phyloP scores from a whole-genome alignment of 1,140 invertebrate genomes.

The Cherax destructor region DNA sequence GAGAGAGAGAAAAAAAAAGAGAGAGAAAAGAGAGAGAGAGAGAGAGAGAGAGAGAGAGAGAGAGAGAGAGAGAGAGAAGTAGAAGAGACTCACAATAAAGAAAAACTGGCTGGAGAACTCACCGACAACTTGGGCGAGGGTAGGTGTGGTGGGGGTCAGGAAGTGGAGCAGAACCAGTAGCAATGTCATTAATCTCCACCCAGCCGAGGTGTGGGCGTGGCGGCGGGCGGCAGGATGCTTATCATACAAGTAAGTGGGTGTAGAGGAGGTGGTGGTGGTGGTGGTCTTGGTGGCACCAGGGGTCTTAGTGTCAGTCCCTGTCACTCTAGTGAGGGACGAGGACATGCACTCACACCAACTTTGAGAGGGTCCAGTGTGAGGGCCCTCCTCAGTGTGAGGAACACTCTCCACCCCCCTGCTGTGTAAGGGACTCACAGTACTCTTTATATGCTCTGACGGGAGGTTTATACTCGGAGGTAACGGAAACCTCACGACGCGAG shows the following conservation, averaged over 20 bases:
- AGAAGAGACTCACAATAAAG: neutral
- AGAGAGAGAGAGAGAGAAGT: too few species aligned
- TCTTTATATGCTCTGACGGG: too few species aligned
- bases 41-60: slow-evolving; percentile 3
- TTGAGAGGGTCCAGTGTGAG: neutral
- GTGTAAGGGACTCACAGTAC: too few species aligned
- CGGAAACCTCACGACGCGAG: too few species aligned
- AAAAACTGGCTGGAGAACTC: neutral
- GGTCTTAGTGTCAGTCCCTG: neutral
- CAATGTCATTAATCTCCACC: neutral
- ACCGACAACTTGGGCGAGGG: neutral
- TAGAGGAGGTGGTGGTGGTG: neutral
- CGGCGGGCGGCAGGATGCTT: neutral
- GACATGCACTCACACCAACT: neutral
- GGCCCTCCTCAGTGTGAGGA: too few species aligned
- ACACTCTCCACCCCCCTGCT: too few species aligned
- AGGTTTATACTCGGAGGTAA: too few species aligned
- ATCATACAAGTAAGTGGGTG: neutral
- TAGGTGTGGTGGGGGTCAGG: neutral
- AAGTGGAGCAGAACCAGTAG: neutral
- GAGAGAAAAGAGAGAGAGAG: neutral
- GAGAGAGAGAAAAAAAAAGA: neutral
- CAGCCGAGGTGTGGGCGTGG: neutral
- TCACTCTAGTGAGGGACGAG: neutral
- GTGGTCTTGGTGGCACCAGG: neutral